Percentiles rank a stretch among this genome's conserved stretches.
Evolutionary conservation across 2,888 invertebrate genomes (phyloP).

Genomic region (Eupithecia tripunctaria): DNA sequence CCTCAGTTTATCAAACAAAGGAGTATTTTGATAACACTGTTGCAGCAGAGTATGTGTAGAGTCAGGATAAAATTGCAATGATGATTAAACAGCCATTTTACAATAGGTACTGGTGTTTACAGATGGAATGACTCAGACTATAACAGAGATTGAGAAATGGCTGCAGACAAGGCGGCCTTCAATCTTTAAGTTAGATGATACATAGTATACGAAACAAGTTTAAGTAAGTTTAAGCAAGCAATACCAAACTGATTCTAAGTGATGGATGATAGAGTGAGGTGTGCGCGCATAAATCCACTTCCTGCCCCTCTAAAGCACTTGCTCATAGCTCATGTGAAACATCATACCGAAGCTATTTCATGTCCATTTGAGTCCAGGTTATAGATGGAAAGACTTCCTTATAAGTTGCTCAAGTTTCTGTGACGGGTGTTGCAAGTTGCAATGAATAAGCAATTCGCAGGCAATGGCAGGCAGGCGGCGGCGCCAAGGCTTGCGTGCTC

Average conservation of each 20-base stretch:
- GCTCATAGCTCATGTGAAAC: not conserved
- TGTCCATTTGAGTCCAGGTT: not conserved
- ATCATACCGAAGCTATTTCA: not conserved
- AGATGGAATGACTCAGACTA: not conserved
- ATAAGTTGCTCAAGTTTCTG: conserved; percentile 8
- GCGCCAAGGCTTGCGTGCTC: conserved; percentile 45
- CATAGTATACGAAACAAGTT: not conserved
- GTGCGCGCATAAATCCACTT: not conserved
- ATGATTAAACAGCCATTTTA: conserved; percentile 2
- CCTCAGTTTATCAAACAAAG: conserved; percentile 39
- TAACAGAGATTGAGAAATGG: not conserved
- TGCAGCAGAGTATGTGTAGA: not conserved
- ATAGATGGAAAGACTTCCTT: conserved; percentile 9
- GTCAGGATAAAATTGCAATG: conserved; percentile 4
- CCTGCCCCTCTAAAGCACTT: not conserved
- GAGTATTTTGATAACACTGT: conserved; percentile 27
- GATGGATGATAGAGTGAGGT: not conserved
- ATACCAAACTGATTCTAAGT: not conserved
- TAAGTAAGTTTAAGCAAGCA: not conserved
- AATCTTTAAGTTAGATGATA: not conserved
- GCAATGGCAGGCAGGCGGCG: conserved; percentile 20
- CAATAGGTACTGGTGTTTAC: not conserved
- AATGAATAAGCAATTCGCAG: conserved; percentile 27
- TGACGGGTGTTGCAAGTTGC: conserved; percentile 29
- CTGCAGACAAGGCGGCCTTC: not conserved